Evolutionary conservation across 2,888 invertebrate genomes (phyloP).

Genomic region (Chrysomela aeneicollis): DNA sequence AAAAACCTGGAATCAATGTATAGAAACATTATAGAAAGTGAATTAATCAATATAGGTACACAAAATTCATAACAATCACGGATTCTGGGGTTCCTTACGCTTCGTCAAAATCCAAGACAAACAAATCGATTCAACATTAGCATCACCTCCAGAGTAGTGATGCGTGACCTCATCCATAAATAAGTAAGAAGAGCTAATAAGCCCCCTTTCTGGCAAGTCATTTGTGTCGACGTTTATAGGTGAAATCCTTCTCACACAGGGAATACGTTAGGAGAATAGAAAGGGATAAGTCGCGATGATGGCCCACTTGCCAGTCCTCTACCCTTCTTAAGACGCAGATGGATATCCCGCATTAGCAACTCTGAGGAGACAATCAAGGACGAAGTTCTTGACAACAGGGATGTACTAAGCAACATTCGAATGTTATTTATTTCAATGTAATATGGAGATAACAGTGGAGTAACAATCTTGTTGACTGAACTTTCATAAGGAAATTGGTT

Average conservation of each 20-base stretch:
- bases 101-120: neutral
- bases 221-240: constrained; percentile 34
- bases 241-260: constrained; percentile 55
- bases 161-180: constrained; percentile 28
- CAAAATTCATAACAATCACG: too few relatives aligned
- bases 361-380: constrained; percentile 18
- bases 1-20: too few relatives aligned
- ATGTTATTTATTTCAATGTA: too few relatives aligned
- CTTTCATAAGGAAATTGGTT: too few relatives aligned
- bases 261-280: constrained; percentile 59
- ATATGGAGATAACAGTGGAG: too few relatives aligned
- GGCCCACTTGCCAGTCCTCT: constrained; percentile 53
- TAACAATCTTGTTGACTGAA: too few relatives aligned
- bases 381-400: neutral
- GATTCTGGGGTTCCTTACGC: too few relatives aligned
- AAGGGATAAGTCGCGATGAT: constrained; percentile 58
- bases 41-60: too few relatives aligned
- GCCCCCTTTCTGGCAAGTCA: constrained; percentile 28
- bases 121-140: neutral
- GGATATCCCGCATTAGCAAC: constrained; percentile 53
- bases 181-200: constrained; percentile 39
- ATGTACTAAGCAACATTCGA: too few relatives aligned
- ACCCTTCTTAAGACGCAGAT: constrained; percentile 57
- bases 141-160: neutral
- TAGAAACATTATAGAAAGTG: too few relatives aligned